phyloP scores from a whole-genome alignment of 1,140 invertebrate species.

The Neodiprion virginianus region DNA sequence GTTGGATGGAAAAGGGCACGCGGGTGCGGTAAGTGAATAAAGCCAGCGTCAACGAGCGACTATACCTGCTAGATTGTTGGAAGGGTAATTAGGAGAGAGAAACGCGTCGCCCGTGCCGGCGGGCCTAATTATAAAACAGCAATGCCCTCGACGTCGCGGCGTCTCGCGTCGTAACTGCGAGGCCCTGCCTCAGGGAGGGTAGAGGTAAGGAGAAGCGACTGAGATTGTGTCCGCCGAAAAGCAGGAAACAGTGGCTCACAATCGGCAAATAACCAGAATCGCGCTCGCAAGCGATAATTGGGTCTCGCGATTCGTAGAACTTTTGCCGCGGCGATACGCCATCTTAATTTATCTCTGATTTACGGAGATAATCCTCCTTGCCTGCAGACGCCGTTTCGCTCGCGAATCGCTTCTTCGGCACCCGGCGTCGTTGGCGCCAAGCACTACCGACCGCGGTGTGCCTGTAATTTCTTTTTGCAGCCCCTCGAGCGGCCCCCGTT shows the following conservation, averaged over 20 bases:
- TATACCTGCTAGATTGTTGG: background rate
- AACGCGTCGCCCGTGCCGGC: background rate
- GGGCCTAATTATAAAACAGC: background rate
- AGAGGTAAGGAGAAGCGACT: constrained; percentile 1
- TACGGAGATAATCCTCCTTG: no score
- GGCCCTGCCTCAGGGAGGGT: constrained; percentile 14
- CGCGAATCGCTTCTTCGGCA: no score
- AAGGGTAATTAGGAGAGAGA: background rate
- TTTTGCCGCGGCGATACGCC: no score
- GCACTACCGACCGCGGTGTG: no score
- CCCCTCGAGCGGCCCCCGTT: background rate
- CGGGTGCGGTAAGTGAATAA: background rate
- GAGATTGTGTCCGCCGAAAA: background rate
- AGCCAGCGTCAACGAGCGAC: background rate
- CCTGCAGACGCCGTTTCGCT: no score
- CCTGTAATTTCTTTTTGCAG: background rate
- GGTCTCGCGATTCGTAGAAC: no score
- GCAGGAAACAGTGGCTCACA: no score
- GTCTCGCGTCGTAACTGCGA: no score
- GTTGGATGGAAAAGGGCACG: background rate
- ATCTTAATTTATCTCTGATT: no score
- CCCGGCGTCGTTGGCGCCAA: no score
- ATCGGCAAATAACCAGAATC: no score
- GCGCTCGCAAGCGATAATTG: no score
- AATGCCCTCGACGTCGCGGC: background rate